Evolutionary conservation across 2,888 invertebrate genomes (phyloP).

Genomic region (Nudaria mundana): DNA sequence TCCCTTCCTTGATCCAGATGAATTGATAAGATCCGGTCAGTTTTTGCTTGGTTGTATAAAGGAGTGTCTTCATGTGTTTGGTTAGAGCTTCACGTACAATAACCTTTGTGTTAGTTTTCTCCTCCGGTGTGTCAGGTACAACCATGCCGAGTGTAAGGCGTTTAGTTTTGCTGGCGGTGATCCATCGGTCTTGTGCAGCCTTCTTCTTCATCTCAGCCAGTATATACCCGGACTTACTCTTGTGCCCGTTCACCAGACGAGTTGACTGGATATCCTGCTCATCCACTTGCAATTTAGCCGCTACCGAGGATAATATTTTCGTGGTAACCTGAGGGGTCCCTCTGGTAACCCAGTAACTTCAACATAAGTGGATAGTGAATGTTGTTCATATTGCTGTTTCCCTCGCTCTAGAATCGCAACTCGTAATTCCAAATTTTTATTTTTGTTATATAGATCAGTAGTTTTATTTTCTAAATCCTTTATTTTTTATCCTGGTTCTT

Average conservation of each 20-base stretch:
- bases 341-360: neutral
- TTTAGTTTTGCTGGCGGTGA: neutral
- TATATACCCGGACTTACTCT: neutral
- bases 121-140: neutral
- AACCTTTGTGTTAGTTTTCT: neutral
- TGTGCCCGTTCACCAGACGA: neutral
- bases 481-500: neutral
- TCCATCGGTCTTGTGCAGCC: neutral
- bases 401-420: neutral
- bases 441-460: neutral
- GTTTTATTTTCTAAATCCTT: slow-evolving; percentile 1
- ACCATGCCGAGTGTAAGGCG: neutral
- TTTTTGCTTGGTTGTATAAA: neutral
- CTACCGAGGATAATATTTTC: neutral
- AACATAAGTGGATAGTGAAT: neutral
- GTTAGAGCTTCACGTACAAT: neutral
- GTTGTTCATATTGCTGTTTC: neutral
- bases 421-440: neutral
- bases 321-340: neutral
- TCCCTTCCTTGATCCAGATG: neutral
- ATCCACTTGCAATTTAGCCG: neutral
- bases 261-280: neutral
- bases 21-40: neutral
- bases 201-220: neutral
- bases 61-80: neutral